Percentiles rank a stretch among this genome's conserved stretches.
These are phyloP conservation scores for Hafferia zeledoni DNA, from an alignment of 2,797 vertebrate species.

Conservation along the genomic window DNA sequence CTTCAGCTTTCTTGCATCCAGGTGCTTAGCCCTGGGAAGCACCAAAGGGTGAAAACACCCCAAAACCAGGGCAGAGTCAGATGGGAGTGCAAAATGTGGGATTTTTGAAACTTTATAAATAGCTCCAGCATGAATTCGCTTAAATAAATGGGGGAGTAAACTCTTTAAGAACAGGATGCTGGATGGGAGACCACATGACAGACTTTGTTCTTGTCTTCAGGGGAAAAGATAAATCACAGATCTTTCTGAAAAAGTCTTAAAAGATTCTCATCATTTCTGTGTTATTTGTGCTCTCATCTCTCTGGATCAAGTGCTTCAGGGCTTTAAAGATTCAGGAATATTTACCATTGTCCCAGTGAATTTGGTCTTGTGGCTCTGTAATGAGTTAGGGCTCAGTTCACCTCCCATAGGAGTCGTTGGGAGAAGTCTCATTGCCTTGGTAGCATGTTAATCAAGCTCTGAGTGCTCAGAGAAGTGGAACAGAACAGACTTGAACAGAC, in stretches of 20 bases:
- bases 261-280: not conserved
- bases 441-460: not conserved
- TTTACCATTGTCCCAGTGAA: not conserved
- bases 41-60: not conserved
- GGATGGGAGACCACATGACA: not conserved
- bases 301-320: not conserved
- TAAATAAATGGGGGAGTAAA: not conserved
- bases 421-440: not conserved
- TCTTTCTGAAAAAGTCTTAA: not conserved
- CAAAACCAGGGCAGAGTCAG: not conserved
- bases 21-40: not conserved
- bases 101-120: not conserved
- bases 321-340: not conserved
- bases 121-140: not conserved
- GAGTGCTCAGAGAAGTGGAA: not conserved
- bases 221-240: not conserved
- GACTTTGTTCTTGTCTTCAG: not conserved
- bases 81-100: not conserved
- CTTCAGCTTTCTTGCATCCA: not conserved
- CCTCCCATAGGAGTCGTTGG: not conserved
- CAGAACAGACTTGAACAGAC: not conserved
- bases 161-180: not conserved
- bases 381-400: not conserved
- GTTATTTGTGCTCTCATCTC: not conserved
- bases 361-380: not conserved